Conservation (phyloP, 2,113 vertebrate genomes). For the Murina feae region DNA sequence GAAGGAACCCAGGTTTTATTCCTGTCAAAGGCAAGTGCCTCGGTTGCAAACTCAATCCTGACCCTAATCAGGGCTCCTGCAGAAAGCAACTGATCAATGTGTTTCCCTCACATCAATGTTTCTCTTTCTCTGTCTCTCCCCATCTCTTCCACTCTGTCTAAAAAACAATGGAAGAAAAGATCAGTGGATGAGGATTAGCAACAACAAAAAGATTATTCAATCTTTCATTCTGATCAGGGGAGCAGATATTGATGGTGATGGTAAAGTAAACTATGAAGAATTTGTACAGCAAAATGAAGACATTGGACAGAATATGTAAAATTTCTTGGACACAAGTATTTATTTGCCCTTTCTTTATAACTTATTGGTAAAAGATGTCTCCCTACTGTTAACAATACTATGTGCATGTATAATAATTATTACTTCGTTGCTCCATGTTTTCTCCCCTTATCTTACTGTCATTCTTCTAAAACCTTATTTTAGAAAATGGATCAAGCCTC, state of each 20-base stretch:
- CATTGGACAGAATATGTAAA: conserved; percentile 94
- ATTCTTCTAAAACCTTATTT: conserved; percentile 85
- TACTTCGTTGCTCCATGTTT: conserved; percentile 93
- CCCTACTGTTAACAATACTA: conserved; percentile 91
- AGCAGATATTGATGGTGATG: background rate
- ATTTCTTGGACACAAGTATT: conserved; percentile 96
- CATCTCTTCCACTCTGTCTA: no score
- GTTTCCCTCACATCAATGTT: no score
- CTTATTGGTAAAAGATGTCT: conserved; percentile 98
- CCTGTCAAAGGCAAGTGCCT: no score
- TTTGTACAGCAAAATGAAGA: conserved; percentile 99
- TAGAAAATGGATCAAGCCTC: conserved; percentile 84
- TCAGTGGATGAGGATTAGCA: no score
- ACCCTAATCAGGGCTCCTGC: no score
- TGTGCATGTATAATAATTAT: conserved; percentile 99
- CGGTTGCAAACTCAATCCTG: no score
- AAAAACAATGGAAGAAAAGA: no score
- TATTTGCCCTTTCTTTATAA: conserved; percentile 96
- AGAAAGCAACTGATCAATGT: no score
- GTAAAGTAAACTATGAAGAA: conserved; percentile 77
- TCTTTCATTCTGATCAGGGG: background rate
- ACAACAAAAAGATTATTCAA: background rate
- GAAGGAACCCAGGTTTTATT: no score
- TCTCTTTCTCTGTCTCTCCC: no score
- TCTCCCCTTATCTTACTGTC: conserved; percentile 91